Evolutionary conservation across 2,888 invertebrate genomes (phyloP).

Genomic region (Plebejus melissa): DNA sequence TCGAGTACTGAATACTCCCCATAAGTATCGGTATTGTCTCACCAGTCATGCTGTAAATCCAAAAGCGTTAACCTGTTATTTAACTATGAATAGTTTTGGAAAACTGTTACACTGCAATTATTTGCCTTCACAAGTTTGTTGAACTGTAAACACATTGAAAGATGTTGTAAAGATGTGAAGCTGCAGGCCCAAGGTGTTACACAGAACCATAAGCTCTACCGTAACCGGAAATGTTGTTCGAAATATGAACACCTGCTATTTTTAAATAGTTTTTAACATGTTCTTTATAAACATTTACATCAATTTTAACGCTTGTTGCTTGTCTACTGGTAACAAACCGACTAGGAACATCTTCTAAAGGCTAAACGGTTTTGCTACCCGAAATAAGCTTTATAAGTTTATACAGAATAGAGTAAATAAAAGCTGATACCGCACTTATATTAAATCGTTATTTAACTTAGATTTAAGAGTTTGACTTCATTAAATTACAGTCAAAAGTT

Average conservation of each 20-base stretch:
- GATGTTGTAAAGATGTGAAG: conserved; percentile 64
- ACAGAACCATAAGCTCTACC: conserved; percentile 8
- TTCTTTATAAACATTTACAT: background rate
- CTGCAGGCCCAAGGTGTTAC: conserved; percentile 38
- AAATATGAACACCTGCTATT: conserved; percentile 19
- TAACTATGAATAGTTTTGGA: conserved; percentile 33
- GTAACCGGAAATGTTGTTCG: conserved; percentile 25
- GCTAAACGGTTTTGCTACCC: no score
- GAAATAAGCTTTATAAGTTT: no score
- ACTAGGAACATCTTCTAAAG: background rate
- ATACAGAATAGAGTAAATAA: no score
- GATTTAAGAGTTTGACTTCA: no score
- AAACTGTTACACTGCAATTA: conserved; percentile 38
- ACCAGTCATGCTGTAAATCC: background rate
- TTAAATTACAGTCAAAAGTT: no score
- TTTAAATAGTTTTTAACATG: background rate
- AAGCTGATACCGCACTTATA: no score
- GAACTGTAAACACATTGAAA: conserved; percentile 68
- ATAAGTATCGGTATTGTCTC: no score
- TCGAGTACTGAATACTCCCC: no score
- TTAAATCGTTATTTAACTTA: no score
- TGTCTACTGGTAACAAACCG: background rate
- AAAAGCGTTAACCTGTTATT: conserved; percentile 1
- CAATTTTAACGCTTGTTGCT: background rate
- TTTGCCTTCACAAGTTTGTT: conserved; percentile 52